Evolutionary conservation across 1,140 invertebrate genomes (phyloP), one percentile per base, ranked within the genome.

Genomic region (Megathymus violae): DNA sequence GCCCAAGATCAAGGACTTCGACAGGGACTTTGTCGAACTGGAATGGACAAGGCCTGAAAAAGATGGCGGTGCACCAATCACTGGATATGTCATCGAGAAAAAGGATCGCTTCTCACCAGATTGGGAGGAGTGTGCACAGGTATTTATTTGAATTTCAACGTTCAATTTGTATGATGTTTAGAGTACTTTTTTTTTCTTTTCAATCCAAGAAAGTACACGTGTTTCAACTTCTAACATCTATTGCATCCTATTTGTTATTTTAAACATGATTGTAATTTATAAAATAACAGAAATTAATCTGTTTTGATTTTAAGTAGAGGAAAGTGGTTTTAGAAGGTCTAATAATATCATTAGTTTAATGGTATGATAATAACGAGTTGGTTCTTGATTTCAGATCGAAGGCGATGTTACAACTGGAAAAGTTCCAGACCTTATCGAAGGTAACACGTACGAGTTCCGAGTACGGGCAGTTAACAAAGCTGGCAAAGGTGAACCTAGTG

Each of bases 61-160:
- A 40, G 97, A 99, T 92, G 97, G 97, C 14, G 97, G 97, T 3
- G 95, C 96, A 5, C 97, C 97, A 1, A 97, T 99, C 69, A 97
- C 95, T 11, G 96, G 96, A 5, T 99, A 99, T 70, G 91, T 99
- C 16, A 97, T 99, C 88, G 98, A 99, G 84, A 99, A 99, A 93
- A 96, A 97, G 73, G 97, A 98, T 78, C 97, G 97, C 81, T 97
- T 96, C 80, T 95, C 94, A 85, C 95, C 95, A 4, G 95, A 95
- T 52, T 97, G 97, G 97, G 96, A 97, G 81, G 95, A 96, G 78
- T 97, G 96, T 89, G 95, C 95, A 15, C 94, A 97, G 89, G 89
- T 91, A 63, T 44, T 44, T 52, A 44, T 13, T 44, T 11, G 10
- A n/a, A 25, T 1, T 31, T 36, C 10, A 17, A 22, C 19, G 2